Conservation (phyloP, 2,888 invertebrate species). For the Dicycla oo region DNA sequence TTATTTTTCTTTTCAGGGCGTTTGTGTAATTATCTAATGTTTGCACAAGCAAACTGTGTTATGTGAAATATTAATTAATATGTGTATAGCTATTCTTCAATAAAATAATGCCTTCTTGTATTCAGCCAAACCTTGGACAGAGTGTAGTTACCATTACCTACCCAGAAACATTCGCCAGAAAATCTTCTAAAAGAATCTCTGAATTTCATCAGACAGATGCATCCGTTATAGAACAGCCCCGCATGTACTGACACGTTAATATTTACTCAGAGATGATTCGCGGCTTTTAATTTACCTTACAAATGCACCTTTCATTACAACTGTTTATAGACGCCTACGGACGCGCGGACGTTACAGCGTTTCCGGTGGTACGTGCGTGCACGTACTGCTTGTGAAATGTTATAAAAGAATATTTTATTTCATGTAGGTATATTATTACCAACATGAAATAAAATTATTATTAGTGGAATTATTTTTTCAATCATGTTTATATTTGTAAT, state of each 20-base stretch:
- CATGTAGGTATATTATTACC: neutral
- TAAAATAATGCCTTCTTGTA: neutral
- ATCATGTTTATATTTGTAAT: too few relatives aligned
- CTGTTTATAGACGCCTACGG: conserved; percentile 61
- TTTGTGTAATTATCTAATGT: neutral
- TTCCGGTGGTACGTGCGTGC: conserved; percentile 51
- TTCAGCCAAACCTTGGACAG: neutral
- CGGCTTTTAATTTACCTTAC: conserved; percentile 65
- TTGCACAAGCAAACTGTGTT: too few relatives aligned
- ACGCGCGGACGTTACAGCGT: conserved; percentile 51
- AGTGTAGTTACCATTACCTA: neutral
- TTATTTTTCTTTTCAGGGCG: neutral
- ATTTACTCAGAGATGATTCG: conserved; percentile 64
- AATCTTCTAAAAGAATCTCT: neutral
- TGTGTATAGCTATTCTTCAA: neutral
- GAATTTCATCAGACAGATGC: neutral
- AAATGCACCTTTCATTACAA: conserved; percentile 63
- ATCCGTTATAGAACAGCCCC: conserved; percentile 53
- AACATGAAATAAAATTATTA: too few relatives aligned
- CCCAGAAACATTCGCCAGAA: neutral
- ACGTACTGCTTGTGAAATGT: conserved; percentile 50
- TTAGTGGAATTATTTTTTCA: too few relatives aligned
- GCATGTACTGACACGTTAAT: conserved; percentile 48
- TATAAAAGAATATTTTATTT: conserved; percentile 23
- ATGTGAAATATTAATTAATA: too few relatives aligned